phyloP scores from a whole-genome alignment of 2,888 invertebrate species.

The Clistopyga incitator region DNA sequence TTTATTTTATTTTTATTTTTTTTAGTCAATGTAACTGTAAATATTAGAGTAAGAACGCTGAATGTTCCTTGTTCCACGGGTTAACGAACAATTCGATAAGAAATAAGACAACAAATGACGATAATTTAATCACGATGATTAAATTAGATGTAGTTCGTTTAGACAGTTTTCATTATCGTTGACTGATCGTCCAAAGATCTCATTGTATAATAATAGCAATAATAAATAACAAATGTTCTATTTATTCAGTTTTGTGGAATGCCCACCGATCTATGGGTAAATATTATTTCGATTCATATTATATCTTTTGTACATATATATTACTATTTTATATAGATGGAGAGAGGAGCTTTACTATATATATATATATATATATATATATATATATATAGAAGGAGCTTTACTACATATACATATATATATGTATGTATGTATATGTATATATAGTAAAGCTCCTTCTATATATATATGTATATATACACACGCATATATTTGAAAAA shows the following conservation, averaged over 20 bases:
- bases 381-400: too few relatives aligned
- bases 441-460: too few relatives aligned
- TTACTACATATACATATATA: too few relatives aligned
- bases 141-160: constrained; percentile 14
- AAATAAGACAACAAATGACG: constrained; percentile 30
- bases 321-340: constrained; percentile 69
- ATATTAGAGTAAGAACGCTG: background rate
- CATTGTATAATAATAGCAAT: constrained; percentile 22
- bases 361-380: too few relatives aligned
- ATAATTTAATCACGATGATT: constrained; percentile 8
- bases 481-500: constrained; percentile 62
- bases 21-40: too few relatives aligned
- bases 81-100: constrained; percentile 33
- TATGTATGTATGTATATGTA: too few relatives aligned
- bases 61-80: constrained; percentile 52
- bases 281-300: constrained; percentile 67
- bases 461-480: too few relatives aligned
- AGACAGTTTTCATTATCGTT: constrained; percentile 12
- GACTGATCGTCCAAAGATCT: constrained; percentile 7
- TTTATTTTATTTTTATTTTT: constrained; percentile 60
- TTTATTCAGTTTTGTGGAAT: constrained; percentile 54
- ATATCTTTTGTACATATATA: constrained; percentile 70
- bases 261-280: constrained; percentile 36
- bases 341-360: constrained; percentile 60
- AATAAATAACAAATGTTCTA: constrained; percentile 23